phyloP scores from a whole-genome alignment of 1,140 invertebrate species.

The Drosophila azteca region DNA sequence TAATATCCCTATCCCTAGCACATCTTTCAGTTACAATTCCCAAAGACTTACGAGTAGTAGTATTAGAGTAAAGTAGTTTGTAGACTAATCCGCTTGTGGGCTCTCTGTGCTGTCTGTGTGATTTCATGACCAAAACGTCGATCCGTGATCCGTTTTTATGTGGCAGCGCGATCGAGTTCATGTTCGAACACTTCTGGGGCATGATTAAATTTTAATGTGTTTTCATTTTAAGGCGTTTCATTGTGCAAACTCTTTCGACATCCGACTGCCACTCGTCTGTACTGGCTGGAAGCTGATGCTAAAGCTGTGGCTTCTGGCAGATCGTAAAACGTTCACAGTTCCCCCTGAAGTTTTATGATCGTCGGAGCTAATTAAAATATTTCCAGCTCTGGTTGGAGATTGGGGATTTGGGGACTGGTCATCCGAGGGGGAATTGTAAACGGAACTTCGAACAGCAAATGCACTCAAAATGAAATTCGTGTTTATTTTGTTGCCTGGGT shows the following conservation, averaged over 20 bases:
- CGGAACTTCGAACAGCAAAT: background rate
- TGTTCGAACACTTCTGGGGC: constrained; percentile 16
- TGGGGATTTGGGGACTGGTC: no score
- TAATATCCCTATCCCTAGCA: background rate
- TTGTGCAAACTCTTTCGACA: constrained; percentile 52
- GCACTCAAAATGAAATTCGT: constrained; percentile 59
- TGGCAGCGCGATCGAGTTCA: constrained; percentile 34
- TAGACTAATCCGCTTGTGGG: constrained; percentile 40
- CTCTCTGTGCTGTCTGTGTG: constrained; percentile 22
- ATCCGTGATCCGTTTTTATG: constrained; percentile 55
- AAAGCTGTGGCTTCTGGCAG: constrained; percentile 61
- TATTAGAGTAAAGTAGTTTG: constrained; percentile 25
- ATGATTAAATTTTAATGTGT: constrained; percentile 65
- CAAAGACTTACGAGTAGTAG: background rate
- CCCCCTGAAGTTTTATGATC: constrained; percentile 58
- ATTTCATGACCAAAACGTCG: constrained; percentile 38
- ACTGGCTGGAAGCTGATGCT: constrained; percentile 12
- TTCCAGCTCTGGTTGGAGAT: constrained; percentile 13
- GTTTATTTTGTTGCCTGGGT: constrained; percentile 65
- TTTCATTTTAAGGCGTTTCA: constrained; percentile 67
- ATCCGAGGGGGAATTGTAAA: no score
- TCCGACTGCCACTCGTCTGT: constrained; percentile 8
- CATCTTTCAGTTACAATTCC: background rate
- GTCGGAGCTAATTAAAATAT: constrained; percentile 78
- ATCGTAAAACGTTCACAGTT: constrained; percentile 65